Evolutionary conservation across 2,888 invertebrate genomes (phyloP), one percentile per base, ranked within the genome.

Genomic region (Caenorhabditis japonica): DNA sequence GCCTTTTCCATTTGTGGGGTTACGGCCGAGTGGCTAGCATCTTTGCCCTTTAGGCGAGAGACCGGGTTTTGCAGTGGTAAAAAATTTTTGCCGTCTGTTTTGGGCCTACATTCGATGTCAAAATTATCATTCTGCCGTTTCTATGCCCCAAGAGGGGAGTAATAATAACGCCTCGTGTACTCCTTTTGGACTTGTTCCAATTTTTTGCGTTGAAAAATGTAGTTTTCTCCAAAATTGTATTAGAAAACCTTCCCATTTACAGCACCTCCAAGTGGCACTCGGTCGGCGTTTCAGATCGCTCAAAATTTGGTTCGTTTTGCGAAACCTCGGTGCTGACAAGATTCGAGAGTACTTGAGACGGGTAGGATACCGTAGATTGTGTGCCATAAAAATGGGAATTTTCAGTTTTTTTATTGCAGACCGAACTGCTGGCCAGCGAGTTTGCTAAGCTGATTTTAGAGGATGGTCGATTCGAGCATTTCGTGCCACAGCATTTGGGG

Each of bases 261-360:
- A 87, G 87, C 85, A 87, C 41, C 75, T 86, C 7, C 87, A 87
- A 84, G 82, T 87, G 21, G 94, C 97, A 3, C 90, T 99, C 53
- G 96, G 96, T 88, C 92, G 97, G 36, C 91, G 97, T 76, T 99
- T 99, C 89, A 91, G 97, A 70, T 93, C 97, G 0, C 90, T 99
- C 76, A 99, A 99, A 88, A 90, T 99, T 33, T 99, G 97, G 97
- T 99, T 97, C 89, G 96, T 97, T 77, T 90, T 99, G 82, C 91
- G 97, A 76, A 93, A 92, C 81, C 95, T 94, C 87, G 97, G 97
- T 15, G 93, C 97, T 82, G 92, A 93, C 69, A 95, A 95, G 0
- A 90, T 99, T 55, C 95, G 94, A 88, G 92, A 92, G 62, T 95
- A 96, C 87, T 94, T 99, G 76, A 91, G 97, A 77, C 92, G 93